phyloP scores from a whole-genome alignment of 64 coral and sea anemone genomes.

The Montipora foliosa region DNA sequence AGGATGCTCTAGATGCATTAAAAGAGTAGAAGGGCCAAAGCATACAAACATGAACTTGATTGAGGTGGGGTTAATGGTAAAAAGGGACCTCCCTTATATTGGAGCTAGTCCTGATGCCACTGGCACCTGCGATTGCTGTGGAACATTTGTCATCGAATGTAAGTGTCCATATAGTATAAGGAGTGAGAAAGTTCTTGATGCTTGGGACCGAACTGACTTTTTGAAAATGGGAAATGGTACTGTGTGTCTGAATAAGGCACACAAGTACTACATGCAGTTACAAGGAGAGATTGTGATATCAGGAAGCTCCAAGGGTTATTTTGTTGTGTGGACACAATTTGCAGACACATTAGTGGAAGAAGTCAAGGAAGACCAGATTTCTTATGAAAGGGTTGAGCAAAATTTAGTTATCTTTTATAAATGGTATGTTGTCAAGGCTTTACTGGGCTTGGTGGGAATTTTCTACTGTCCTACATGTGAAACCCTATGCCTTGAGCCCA shows the following conservation, averaged over 20 bases:
- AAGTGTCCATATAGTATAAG: conserved; percentile 44
- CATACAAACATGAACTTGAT: neutral
- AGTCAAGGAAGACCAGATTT: no score
- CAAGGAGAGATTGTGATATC: conserved; percentile 46
- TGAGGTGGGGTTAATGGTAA: conserved; percentile 10
- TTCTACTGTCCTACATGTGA: no score
- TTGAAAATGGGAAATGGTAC: conserved; percentile 2
- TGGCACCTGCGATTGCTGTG: conserved; percentile 51
- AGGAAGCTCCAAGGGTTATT: conserved; percentile 10
- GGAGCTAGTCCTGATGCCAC: conserved; percentile 60
- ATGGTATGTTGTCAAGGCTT: no score
- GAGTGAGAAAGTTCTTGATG: conserved; percentile 10
- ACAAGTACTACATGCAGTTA: conserved; percentile 41
- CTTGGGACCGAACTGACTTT: conserved; percentile 34
- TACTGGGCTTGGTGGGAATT: no score
- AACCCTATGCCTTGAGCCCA: no score
- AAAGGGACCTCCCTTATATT: conserved; percentile 50
- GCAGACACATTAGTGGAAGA: no score
- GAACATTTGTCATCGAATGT: conserved; percentile 58
- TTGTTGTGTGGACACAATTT: conserved; percentile 37
- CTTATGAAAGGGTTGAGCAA: no score
- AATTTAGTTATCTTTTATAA: no score
- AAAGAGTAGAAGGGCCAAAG: no score
- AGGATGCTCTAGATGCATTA: no score
- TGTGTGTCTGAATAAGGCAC: neutral